Base-by-base conservation (phyloP, 2,113 vertebrate genomes). In the Elephas maximus region DNA sequence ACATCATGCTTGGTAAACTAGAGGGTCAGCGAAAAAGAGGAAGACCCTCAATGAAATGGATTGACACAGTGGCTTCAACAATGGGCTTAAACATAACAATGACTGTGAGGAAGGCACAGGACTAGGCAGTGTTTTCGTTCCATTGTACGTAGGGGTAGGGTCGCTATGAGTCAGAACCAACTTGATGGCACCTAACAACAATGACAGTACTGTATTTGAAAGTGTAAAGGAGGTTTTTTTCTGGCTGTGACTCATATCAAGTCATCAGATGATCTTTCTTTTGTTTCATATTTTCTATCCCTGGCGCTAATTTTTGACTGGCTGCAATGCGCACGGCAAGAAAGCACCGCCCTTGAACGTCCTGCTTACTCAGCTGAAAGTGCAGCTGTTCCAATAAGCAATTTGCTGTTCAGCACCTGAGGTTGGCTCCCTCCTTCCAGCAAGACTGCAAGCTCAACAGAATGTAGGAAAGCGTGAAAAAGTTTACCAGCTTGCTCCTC, bases 311-410 rank as follows among this genome's bases (percentile, higher is more conserved):
- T 91, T 86, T 95, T 93, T 97, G 94, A 93, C 90, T 67, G 97
- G 85, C 93, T 95, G 74, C 44, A 78, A 62, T 69, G 83, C 45
- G 37, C 23, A 21, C 18, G 63, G 67, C 84, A 51, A 94, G 96
- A 97, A 97, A 96, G 62, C 14, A 41, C 87, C 93, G 97, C 98
- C 95, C 91, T 94, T 96, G 90, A 76, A 26, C 33, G 91, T 97
- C 97, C 96, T 98, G 98, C 98, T 98, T 98, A 98, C 96, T 99
- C 98, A 98, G 98, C 98, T 96, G 93, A 96, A 95, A 90, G 93
- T 91, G 98, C 98, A 98, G 98, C 98, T 99, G 98, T 98, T 98
- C 97, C 98, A 98, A 98, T 98, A 98, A 98, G 98, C 98, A 98
- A 96, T 98, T 97, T 97, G 97, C 96, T 85, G 98, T 98, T 98